phyloP scores from a whole-genome alignment of 2,888 invertebrate species.

The Hydroisotoma schaefferi region DNA sequence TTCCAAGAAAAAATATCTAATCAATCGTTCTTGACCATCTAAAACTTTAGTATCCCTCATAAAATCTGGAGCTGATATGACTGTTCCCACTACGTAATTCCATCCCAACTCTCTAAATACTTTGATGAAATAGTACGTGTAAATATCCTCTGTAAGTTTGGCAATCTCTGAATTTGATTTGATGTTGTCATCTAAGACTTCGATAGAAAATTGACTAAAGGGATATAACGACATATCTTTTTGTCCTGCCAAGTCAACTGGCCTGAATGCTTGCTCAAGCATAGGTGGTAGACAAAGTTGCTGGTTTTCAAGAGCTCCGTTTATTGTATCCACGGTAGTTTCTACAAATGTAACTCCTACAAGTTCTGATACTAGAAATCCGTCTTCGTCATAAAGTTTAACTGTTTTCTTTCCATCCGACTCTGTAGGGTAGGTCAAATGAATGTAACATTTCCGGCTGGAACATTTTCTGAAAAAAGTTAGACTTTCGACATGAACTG shows the following conservation, averaged over 20 bases:
- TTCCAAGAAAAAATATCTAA: not conserved
- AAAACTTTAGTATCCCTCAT: not conserved
- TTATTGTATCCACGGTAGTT: slow-evolving; percentile 2
- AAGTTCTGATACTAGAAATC: not conserved
- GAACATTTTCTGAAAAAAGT: not conserved
- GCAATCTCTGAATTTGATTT: no score
- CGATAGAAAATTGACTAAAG: no score
- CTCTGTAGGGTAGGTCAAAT: not conserved
- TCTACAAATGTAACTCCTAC: slow-evolving; percentile 2
- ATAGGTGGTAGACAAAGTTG: not conserved
- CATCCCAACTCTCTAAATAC: not conserved
- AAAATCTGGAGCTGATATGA: not conserved
- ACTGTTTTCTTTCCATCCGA: not conserved
- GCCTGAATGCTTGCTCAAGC: not conserved
- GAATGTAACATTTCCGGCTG: not conserved
- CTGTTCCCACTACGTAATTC: not conserved
- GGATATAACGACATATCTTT: no score
- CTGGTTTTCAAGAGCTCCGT: not conserved
- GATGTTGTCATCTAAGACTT: not conserved
- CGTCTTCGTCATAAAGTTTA: not conserved
- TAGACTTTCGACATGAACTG: not conserved
- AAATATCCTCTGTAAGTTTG: not conserved
- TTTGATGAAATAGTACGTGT: not conserved
- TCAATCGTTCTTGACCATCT: not conserved
- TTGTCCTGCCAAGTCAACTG: not conserved